Evolutionary conservation across 1,140 invertebrate species (phyloP), one percentile per base, ranked within the genome.

Genomic region (Solenopsis invicta): DNA sequence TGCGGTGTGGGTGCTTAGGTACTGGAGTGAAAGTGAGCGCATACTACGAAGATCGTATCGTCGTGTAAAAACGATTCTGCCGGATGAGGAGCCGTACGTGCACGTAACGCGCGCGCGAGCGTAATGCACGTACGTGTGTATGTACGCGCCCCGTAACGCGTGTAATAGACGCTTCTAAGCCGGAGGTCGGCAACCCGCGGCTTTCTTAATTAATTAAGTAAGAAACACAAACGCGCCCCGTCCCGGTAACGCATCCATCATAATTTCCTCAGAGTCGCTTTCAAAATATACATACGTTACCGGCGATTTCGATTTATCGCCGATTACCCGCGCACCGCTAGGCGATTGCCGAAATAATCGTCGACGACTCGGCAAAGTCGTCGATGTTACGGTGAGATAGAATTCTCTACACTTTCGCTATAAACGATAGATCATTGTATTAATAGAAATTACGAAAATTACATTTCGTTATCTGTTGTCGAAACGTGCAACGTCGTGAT

Each of bases 171-270:
- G 78, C 18, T n/a, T 71, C 37, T 41, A 24, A 81, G 21, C 37
- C 50, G 24, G 50, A 81, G 78, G 78, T 81, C 66, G 50, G 78
- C 78, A 71, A 81, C 78, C 78, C 66, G 37, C 37, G 66, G 37
- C 78, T 81, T 81, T 81, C 78, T 45, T 81, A 71, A 81, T 81
- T 81, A 81, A 81, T 81, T 81, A 62, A 50, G 76, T 62, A 81
- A 71, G 21, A 81, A 52, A 81, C 37, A 81, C 50, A 71, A 18
- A 54, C 37, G 50, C n/a, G 41, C 64, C 50, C 5, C 21, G 48
- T 21, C 29, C n/a, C 77, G 64, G 52, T 67, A 81, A 45, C 48
- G 34, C 52, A 81, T 81, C 66, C n/a, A 81, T 81, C 78, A 78
- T 52, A 71, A 71, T 71, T 71, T 81, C 52, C 52, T 29, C 66